Evolutionary conservation across 92 coral and sea anemone genomes (phyloP).

Genomic region (Palythoa grandiflora): DNA sequence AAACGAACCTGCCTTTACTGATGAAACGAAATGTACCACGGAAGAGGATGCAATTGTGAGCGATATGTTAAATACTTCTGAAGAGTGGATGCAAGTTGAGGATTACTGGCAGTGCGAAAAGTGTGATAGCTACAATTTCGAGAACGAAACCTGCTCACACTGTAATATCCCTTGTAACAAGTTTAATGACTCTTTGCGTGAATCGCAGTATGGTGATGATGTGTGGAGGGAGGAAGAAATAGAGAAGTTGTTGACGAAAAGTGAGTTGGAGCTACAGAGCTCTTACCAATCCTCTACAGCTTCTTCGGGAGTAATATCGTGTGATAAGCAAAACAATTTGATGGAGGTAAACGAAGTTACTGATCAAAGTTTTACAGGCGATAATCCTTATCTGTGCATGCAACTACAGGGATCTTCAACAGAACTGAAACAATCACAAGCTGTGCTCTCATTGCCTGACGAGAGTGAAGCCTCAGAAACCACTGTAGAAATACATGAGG

Average conservation of each 20-base stretch:
- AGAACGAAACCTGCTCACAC: constrained; percentile 33
- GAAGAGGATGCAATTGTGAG: constrained; percentile 31
- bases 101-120: constrained; percentile 67
- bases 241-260: constrained; percentile 14
- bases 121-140: constrained; percentile 56
- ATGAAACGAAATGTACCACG: constrained; percentile 7
- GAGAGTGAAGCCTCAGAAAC: background rate
- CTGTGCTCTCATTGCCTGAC: background rate
- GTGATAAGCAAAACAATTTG: background rate
- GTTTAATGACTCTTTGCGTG: too few relatives aligned
- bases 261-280: constrained; percentile 36
- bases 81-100: constrained; percentile 65
- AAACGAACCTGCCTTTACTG: constrained; percentile 34
- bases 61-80: constrained; percentile 28
- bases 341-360: background rate
- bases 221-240: constrained; percentile 18
- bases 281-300: constrained; percentile 19
- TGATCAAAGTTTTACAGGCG: background rate
- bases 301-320: background rate
- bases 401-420: background rate
- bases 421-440: background rate
- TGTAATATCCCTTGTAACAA: constrained; percentile 13
- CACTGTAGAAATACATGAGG: constrained; percentile 28
- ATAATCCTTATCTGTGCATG: constrained; percentile 22
- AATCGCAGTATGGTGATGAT: background rate